Evolutionary conservation across 2,797 vertebrate genomes (phyloP).

Genomic region (Sciurus carolinensis): DNA sequence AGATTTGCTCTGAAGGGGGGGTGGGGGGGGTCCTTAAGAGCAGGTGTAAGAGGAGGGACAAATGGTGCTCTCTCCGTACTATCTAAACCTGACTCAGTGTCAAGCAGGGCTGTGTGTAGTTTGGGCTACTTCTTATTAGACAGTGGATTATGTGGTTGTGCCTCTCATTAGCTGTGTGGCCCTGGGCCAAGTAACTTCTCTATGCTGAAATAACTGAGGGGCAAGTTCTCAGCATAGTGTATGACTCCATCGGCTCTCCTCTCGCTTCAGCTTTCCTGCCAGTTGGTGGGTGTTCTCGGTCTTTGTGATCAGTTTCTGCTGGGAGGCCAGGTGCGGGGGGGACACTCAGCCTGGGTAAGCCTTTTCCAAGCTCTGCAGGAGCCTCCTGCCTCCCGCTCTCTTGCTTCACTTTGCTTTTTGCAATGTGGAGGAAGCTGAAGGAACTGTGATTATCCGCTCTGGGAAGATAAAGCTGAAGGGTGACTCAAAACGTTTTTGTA

Average conservation of each 20-base stretch:
- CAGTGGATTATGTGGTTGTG: background rate
- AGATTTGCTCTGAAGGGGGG: background rate
- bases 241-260: background rate
- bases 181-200: background rate
- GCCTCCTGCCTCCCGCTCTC: background rate
- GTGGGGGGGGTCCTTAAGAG: background rate
- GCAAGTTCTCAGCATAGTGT: background rate
- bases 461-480: constrained; percentile 53
- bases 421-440: constrained; percentile 35
- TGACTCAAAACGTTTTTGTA: constrained; percentile 22
- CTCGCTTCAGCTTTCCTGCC: background rate
- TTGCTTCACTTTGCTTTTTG: constrained; percentile 31
- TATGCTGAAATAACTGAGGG: background rate
- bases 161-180: background rate
- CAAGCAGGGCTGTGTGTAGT: background rate
- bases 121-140: background rate
- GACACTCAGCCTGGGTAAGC: background rate
- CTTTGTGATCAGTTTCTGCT: background rate
- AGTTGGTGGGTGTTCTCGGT: background rate
- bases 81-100: background rate
- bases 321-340: background rate
- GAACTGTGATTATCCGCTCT: constrained; percentile 1
- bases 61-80: background rate
- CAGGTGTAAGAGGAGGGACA: background rate
- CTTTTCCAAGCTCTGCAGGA: background rate